These are phyloP conservation scores for Chaetura pelagica DNA, from an alignment of 2,113 vertebrate genomes.

Conservation along the genomic window DNA sequence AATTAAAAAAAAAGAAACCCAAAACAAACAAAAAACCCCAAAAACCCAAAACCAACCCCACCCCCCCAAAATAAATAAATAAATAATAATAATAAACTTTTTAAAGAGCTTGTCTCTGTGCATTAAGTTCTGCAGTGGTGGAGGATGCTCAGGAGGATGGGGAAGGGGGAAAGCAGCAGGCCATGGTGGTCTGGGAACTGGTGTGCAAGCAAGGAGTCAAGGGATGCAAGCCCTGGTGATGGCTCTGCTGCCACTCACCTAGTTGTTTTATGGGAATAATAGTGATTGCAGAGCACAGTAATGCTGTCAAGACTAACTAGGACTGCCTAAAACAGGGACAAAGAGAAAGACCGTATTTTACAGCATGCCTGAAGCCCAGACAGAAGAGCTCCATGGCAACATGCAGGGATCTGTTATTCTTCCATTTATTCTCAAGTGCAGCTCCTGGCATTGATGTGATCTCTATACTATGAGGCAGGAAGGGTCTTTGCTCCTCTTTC, in stretches of 20 bases:
- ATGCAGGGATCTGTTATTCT: conserved; percentile 24
- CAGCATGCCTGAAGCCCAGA: conserved; percentile 4
- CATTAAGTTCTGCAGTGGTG: neutral
- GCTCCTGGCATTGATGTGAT: conserved; percentile 27
- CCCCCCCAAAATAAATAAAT: neutral
- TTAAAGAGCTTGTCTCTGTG: neutral
- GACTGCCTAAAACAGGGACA: conserved; percentile 14
- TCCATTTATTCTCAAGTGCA: conserved; percentile 23
- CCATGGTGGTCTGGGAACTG: neutral
- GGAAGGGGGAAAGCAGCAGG: neutral
- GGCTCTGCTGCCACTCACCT: neutral
- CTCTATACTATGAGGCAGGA: neutral
- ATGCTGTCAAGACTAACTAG: neutral
- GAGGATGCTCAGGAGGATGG: neutral
- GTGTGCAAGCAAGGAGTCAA: neutral
- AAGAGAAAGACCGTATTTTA: conserved; percentile 12
- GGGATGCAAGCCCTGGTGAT: neutral
- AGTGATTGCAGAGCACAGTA: neutral
- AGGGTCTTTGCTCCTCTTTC: conserved; percentile 10
- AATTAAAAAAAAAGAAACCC: neutral
- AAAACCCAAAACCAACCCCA: too few relatives aligned
- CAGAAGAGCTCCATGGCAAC: conserved; percentile 48
- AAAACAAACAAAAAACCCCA: too few relatives aligned
- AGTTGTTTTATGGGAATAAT: neutral
- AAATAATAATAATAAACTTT: neutral